These are phyloP conservation scores for Nemopilema nomurai DNA, from an alignment of 30 jellyfish, hydroid and myxozoan genomes.

Conservation along the genomic window DNA sequence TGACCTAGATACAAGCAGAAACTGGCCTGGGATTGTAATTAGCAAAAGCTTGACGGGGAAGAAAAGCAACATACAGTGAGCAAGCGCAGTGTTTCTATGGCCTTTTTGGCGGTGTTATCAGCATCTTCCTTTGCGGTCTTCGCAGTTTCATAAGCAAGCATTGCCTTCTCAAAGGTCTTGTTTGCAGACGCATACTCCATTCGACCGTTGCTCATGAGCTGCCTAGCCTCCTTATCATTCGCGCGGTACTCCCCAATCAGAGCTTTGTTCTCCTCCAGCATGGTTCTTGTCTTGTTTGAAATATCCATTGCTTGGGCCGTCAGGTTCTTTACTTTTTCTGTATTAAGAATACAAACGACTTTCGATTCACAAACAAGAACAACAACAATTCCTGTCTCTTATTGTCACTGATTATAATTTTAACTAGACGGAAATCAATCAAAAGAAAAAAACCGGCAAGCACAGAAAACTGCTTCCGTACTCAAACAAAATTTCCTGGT, in stretches of 20 bases:
- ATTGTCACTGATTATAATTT: no score
- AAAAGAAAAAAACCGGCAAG: no score
- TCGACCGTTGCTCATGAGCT: slow-evolving; percentile 71
- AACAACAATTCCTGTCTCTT: no score
- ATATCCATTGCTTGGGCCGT: slow-evolving; percentile 61
- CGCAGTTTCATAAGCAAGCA: slow-evolving; percentile 85
- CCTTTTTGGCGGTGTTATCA: slow-evolving; percentile 87
- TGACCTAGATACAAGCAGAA: no score
- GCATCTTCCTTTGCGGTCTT: slow-evolving; percentile 86
- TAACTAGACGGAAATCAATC: no score
- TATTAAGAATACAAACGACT: not conserved
- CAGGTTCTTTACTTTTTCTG: slow-evolving; percentile 66
- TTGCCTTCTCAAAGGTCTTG: slow-evolving; percentile 59
- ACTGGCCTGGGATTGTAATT: no score
- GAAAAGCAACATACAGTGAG: slow-evolving; percentile 56
- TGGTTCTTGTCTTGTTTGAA: slow-evolving; percentile 22
- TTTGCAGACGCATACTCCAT: slow-evolving; percentile 40
- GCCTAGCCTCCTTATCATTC: slow-evolving; percentile 81
- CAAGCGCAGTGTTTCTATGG: slow-evolving; percentile 75
- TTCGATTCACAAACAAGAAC: no score
- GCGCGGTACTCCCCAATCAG: slow-evolving; percentile 42
- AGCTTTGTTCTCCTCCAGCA: slow-evolving; percentile 51
- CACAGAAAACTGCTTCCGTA: no score
- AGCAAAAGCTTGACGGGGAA: no score
- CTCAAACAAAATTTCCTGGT: no score